A percentile compares a stretch with the other conserved stretches of the same genome.
Conservation (phyloP, 2,888 invertebrate genomes). For the Oscheius sp. region DNA sequence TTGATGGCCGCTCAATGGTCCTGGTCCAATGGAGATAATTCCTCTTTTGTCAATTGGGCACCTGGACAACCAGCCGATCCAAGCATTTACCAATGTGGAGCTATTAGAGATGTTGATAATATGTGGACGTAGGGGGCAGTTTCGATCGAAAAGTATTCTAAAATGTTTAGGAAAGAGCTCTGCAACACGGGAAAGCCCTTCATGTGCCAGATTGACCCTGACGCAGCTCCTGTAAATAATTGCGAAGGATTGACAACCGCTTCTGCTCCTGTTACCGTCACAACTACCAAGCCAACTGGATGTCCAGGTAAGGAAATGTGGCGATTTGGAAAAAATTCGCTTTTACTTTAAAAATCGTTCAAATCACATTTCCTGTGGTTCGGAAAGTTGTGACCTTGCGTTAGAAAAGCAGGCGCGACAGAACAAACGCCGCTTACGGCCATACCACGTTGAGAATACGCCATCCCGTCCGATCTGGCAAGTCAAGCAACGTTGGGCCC, state of each 20-base stretch:
- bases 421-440: no score
- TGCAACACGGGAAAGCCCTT: background rate
- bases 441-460: no score
- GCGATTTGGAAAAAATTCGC: no score
- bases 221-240: background rate
- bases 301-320: no score
- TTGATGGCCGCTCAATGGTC: background rate
- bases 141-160: background rate
- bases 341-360: no score
- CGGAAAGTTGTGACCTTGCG: no score
- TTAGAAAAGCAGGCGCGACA: no score
- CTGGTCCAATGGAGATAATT: background rate
- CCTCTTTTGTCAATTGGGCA: background rate
- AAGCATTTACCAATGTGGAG: background rate
- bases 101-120: background rate
- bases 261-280: background rate
- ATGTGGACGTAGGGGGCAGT: conserved; percentile 3
- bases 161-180: background rate
- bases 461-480: no score
- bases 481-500: no score
- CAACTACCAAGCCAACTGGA: background rate
- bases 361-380: no score
- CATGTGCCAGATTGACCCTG: background rate
- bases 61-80: background rate
- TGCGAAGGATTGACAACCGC: background rate